phyloP scores from a whole-genome alignment of 2,888 invertebrate genomes.

The Diadegma fenestrale region DNA sequence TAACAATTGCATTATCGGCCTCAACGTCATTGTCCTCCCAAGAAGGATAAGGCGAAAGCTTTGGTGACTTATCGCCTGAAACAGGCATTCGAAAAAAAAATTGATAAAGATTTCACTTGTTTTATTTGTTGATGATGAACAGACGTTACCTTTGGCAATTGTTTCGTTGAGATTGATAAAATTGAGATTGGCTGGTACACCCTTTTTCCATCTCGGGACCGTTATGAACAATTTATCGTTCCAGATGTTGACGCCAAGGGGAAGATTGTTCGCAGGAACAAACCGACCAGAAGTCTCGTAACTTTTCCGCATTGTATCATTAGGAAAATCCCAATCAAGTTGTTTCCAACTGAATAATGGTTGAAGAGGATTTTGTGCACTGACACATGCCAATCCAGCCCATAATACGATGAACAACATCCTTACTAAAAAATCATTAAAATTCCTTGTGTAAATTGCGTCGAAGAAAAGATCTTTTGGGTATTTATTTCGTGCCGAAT shows the following conservation, averaged over 20 bases:
- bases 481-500: too few species aligned
- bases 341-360: slow-evolving; percentile 79
- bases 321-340: slow-evolving; percentile 80
- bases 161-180: slow-evolving; percentile 84
- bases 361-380: slow-evolving; percentile 73
- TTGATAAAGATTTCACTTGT: background rate
- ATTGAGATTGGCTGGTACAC: slow-evolving; percentile 88
- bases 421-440: slow-evolving; percentile 53
- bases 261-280: slow-evolving; percentile 89
- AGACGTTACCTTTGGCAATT: slow-evolving; percentile 64
- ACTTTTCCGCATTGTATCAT: slow-evolving; percentile 74
- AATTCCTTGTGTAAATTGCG: too few species aligned
- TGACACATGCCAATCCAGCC: slow-evolving; percentile 71
- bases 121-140: slow-evolving; percentile 13
- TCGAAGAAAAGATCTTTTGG: too few species aligned
- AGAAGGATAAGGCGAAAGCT: slow-evolving; percentile 91
- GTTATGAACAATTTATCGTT: slow-evolving; percentile 89
- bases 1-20: slow-evolving; percentile 88
- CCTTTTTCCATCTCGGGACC: slow-evolving; percentile 89
- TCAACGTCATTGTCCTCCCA: slow-evolving; percentile 92
- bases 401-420: slow-evolving; percentile 74
- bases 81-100: background rate
- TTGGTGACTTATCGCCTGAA: slow-evolving; percentile 89
- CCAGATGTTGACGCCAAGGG: slow-evolving; percentile 89
- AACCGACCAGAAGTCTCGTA: slow-evolving; percentile 87